Base-by-base conservation (phyloP, 30 jellyfish, hydroid and myxozoan genomes). In the Hydractinia symbiolongicarpus region DNA sequence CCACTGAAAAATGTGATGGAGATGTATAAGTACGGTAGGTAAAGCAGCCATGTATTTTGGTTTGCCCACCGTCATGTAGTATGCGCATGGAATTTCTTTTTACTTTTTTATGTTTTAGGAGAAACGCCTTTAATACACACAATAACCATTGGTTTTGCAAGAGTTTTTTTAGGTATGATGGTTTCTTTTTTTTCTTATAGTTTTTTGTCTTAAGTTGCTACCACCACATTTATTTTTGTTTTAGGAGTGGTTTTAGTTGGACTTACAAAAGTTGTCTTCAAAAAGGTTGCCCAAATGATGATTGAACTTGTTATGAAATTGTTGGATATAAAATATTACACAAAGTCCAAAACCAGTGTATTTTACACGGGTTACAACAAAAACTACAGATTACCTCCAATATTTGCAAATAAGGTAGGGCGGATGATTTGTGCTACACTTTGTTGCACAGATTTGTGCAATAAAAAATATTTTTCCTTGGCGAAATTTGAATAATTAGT, bases 311-410 rank as follows among this genome's bases (percentile, higher is more conserved):
- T 85, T 17, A 56, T 78, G 21, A 93, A 92, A 54, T 54, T 90
- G 51, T 58, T 89, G 61, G 95, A 91, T 13, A 81, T 90, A 20
- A 86, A 81, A 15, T 85, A 76, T 78, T 79, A 76, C 69, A 82
- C 84, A 50, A 81, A 91, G 54, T 75, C 84, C n/a, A 66, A 67
- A 78, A 64, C 80, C 4, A 77, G 72, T 54, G 71, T 49, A 4
- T 90, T 85, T 80, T 90, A 74, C 61, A 90, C 97, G 50, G 97
- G 97, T 6, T 90, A 85, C 68, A 82, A 77, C 61, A 86, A 85
- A 52, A 87, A 88, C 64, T 90, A 72, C 88, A 81, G 77, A 40
- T 69, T 90, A 40, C 91, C 91, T 56, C 97, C 97, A 8, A 78
- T 89, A 54, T 77, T 50, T 52, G 61, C 53, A 8, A 56, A 77